A percentile compares a stretch with the other conserved stretches of the same genome.
Conservation (phyloP, 2,888 invertebrate genomes). For the Sinohyriopsis cumingii region DNA sequence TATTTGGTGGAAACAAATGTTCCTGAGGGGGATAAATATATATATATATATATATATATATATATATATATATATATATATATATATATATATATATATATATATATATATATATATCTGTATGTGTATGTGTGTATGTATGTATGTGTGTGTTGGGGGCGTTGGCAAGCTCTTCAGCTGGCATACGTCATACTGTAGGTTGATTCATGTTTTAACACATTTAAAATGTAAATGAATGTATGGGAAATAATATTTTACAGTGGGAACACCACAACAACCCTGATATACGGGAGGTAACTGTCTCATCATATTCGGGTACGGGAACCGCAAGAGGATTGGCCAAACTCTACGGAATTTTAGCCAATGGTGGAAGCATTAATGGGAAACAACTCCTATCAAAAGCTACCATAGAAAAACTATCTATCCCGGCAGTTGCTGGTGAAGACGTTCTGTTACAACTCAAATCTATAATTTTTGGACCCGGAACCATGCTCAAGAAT, state of each 20-base stretch:
- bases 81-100: too few species aligned
- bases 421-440: not conserved
- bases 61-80: too few species aligned
- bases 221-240: too few species aligned
- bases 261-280: conserved; percentile 34
- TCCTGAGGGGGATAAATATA: too few species aligned
- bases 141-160: too few species aligned
- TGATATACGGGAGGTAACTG: conserved; percentile 49
- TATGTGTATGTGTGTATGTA: too few species aligned
- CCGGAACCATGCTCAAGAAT: conserved; percentile 24
- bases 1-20: too few species aligned
- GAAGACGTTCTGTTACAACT: conserved; percentile 11
- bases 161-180: too few species aligned
- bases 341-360: conserved; percentile 59
- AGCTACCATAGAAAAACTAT: conserved; percentile 14
- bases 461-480: conserved; percentile 11
- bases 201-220: too few species aligned
- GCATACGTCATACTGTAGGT: too few species aligned
- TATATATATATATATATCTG: too few species aligned
- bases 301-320: conserved; percentile 58
- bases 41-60: too few species aligned
- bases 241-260: not conserved
- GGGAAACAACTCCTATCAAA: conserved; percentile 22
- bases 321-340: conserved; percentile 62
- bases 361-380: conserved; percentile 52